Evolutionary conservation across 53 echinoderm and acorn worm species (phyloP).

Genomic region (Actinopyga echinites): DNA sequence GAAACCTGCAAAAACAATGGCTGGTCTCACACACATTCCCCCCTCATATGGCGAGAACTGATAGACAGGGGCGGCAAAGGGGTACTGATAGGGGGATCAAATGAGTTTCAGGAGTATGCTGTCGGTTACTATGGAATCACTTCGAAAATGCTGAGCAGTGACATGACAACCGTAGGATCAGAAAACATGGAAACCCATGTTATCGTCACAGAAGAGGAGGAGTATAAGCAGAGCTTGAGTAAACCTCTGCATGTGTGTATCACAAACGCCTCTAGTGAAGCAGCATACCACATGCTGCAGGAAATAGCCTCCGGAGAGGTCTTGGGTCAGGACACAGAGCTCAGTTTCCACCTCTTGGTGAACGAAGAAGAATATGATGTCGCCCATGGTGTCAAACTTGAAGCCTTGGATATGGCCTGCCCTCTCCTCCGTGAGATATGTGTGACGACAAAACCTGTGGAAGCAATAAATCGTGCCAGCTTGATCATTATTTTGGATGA

Average conservation of each 20-base stretch:
- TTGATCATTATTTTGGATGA: conserved; percentile 83
- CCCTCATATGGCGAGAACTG: conserved; percentile 95
- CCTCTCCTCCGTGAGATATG: conserved; percentile 74
- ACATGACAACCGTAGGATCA: conserved; percentile 79
- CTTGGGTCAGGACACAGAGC: conserved; percentile 64
- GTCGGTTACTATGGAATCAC: conserved; percentile 88
- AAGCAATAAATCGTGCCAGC: conserved; percentile 73
- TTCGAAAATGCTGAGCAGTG: conserved; percentile 77
- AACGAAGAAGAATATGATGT: conserved; percentile 48
- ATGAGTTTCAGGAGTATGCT: conserved; percentile 98
- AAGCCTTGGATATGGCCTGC: conserved; percentile 79
- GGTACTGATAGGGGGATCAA: conserved; percentile 93
- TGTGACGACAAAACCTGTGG: conserved; percentile 65
- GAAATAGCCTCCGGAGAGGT: conserved; percentile 92
- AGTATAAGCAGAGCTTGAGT: conserved; percentile 73
- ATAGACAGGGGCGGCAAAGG: conserved; percentile 87
- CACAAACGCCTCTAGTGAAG: conserved; percentile 79
- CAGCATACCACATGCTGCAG: conserved; percentile 84
- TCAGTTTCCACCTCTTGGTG: conserved; percentile 71
- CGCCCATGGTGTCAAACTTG: conserved; percentile 79
- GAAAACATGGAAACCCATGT: conserved; percentile 89
- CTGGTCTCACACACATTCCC: conserved; percentile 86
- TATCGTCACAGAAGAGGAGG: conserved; percentile 66
- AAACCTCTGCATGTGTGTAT: conserved; percentile 91
- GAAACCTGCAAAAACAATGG: conserved; percentile 72